Evolutionary conservation across 2,797 vertebrate genomes (phyloP), one percentile per base, ranked within the genome.

Genomic region (Chloroceryle amazona): DNA sequence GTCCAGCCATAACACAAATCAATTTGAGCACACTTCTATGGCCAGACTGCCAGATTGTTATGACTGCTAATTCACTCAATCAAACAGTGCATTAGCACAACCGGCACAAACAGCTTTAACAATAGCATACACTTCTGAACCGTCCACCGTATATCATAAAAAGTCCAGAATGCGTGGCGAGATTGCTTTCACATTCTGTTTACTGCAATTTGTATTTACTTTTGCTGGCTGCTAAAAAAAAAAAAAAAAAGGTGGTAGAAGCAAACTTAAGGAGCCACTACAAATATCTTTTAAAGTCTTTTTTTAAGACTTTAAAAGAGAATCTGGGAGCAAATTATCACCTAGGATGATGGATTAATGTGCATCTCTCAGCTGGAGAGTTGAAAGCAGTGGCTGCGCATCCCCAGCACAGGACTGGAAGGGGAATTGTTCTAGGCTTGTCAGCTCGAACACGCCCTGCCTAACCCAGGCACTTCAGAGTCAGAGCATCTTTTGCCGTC

Each of bases 1-100:
- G 98, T 97, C 97, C 98, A 98, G 97, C 97, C 98, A 97, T 97
- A 98, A 98, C 96, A 98, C 97, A 97, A 97, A 98, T 98, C 97
- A 98, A 98, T 98, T 97, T 98, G 95, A 97, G 94, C 97, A 95
- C 97, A 97, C 96, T 97, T 96, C 97, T 97, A 97, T 97, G 97
- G 97, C 97, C 97, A 98, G 97, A 91, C 98, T 97, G 97, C 97
- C 98, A 98, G 97, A 97, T 98, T 98, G 98, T 98, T 98, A 98
- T 98, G 98, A 98, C 98, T 98, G 98, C 98, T 98, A 98, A 98
- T 98, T 98, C 98, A 98, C 97, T 98, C 98, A 98, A 97, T 98
- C 98, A 98, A 98, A 97, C 94, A 97, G 97, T 97, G 96, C 98
- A 98, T 98, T 98, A 98, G 97, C 96, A 97, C 98, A 97, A 97